Percentiles rank a stretch among this genome's conserved stretches.
Evolutionary conservation across 2,888 invertebrate genomes (phyloP).

Genomic region (Sarcophaga carnaria): DNA sequence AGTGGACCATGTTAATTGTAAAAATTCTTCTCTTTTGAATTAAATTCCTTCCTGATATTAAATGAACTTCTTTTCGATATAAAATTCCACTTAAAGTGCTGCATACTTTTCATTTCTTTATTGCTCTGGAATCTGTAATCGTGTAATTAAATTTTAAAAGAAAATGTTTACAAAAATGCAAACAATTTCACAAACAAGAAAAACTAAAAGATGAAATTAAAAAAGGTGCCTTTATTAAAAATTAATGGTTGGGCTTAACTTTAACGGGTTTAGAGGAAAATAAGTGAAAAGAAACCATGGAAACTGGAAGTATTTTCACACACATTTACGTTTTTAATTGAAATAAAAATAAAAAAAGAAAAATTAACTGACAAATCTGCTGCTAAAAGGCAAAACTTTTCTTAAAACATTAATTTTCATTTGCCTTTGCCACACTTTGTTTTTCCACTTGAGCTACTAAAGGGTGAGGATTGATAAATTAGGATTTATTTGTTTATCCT

Average conservation of each 20-base stretch:
- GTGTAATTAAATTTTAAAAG: not conserved
- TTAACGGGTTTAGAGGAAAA: not conserved
- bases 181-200: not conserved
- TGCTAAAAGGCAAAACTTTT: no score
- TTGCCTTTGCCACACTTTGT: not conserved
- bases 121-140: no score
- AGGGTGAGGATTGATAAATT: no score
- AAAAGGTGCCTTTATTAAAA: not conserved
- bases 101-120: no score
- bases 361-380: no score
- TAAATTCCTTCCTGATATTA: no score
- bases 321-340: slow-evolving; percentile 9
- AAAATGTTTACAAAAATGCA: not conserved
- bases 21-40: no score
- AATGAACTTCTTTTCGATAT: no score
- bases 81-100: no score
- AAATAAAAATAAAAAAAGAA: not conserved
- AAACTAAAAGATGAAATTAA: not conserved
- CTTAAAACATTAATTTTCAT: not conserved
- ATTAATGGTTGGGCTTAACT: not conserved
- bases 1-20: no score
- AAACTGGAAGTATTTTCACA: not conserved
- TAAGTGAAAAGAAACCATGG: not conserved
- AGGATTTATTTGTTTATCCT: no score
- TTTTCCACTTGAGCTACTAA: not conserved